These are phyloP conservation scores for Morinoia aosen DNA, from an alignment of 2,888 invertebrate genomes.

Conservation along the genomic window DNA sequence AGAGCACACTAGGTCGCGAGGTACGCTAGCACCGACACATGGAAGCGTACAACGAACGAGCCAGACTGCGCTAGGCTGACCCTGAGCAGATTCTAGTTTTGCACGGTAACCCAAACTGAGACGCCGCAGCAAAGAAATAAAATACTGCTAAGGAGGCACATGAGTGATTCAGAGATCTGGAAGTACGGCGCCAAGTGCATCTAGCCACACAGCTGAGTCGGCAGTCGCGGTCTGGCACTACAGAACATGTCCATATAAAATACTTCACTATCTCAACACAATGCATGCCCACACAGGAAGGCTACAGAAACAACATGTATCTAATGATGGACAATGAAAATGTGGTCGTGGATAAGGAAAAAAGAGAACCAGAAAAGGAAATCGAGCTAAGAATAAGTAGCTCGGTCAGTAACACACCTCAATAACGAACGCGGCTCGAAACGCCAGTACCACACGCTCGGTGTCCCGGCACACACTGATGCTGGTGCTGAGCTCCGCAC, in stretches of 20 bases:
- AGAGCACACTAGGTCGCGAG: not conserved
- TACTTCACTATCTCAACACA: constrained; percentile 50
- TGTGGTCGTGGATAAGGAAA: constrained; percentile 14
- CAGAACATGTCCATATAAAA: constrained; percentile 45
- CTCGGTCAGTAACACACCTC: constrained; percentile 43
- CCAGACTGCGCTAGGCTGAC: not conserved
- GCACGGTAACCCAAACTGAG: not conserved
- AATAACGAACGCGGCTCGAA: constrained; percentile 50
- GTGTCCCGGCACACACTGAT: constrained; percentile 50
- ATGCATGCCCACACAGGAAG: constrained; percentile 25
- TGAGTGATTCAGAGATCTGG: constrained; percentile 4
- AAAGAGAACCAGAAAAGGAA: constrained; percentile 28
- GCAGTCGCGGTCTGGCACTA: constrained; percentile 20
- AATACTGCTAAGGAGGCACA: constrained; percentile 14
- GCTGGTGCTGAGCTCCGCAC: constrained; percentile 46
- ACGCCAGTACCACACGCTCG: constrained; percentile 43
- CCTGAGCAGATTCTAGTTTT: not conserved
- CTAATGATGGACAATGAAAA: constrained; percentile 10
- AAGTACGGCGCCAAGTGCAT: constrained; percentile 44
- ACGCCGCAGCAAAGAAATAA: constrained; percentile 12
- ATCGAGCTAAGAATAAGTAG: constrained; percentile 28
- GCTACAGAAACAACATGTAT: constrained; percentile 34
- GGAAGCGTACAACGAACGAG: not conserved
- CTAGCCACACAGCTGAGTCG: constrained; percentile 34
- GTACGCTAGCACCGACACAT: not conserved